Conservation (phyloP, 2,113 vertebrate genomes). For the Saccopteryx bilineata region DNA sequence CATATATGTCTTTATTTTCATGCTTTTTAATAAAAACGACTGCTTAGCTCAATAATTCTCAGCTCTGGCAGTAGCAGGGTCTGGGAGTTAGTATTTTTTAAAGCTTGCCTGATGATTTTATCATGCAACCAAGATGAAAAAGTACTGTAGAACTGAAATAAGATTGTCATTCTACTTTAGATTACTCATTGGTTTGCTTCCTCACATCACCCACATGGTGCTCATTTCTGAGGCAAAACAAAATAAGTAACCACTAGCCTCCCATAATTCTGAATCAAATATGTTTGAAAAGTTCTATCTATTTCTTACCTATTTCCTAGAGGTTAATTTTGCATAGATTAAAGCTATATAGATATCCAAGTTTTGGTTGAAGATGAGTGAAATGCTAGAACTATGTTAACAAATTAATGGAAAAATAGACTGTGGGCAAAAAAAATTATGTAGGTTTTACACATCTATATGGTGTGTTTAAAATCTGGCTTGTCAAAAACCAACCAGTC, state of each 20-base stretch:
- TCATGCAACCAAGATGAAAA: not conserved
- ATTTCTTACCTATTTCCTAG: conserved; percentile 11
- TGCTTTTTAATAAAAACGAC: not conserved
- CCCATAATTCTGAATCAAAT: not conserved
- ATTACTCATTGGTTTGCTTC: not conserved
- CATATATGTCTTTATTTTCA: not conserved
- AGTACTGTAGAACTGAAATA: not conserved
- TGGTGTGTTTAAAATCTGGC: not conserved
- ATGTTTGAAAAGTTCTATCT: not conserved
- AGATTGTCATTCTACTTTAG: not conserved
- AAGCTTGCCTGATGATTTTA: not conserved
- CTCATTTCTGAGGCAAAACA: not conserved
- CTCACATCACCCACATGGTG: not conserved
- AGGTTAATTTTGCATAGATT: not conserved
- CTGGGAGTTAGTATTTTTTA: not conserved
- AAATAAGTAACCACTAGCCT: not conserved
- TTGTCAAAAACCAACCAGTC: not conserved
- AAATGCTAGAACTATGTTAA: not conserved
- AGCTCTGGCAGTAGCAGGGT: not conserved
- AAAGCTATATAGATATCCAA: not conserved
- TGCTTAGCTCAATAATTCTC: not conserved
- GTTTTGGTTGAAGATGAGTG: not conserved
- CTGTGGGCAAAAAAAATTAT: not conserved
- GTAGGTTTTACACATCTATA: not conserved
- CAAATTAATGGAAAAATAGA: not conserved